Base-by-base conservation (phyloP, 2,113 vertebrate genomes). In the Rhinolophus sinicus region DNA sequence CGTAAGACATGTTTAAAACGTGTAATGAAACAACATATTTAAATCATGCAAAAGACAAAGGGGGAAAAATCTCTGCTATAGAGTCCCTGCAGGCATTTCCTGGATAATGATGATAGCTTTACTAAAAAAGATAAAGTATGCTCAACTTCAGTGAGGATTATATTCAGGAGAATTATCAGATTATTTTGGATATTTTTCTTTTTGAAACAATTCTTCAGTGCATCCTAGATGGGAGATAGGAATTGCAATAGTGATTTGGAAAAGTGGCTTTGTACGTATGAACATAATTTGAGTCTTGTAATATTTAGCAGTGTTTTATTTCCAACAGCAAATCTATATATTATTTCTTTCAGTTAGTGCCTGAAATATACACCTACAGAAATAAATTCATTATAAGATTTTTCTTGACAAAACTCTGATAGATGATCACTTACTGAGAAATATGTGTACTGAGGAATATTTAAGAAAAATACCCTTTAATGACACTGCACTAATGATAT, bases 241-340 rank as follows among this genome's bases (percentile, higher is more conserved):
- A 91, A 82, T 96, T 90, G 65, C 40, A 88, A 54, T 88, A 33
- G 73, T 88, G 70, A 24, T 94, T 97, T n/a, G 28, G 81, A 97
- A 98, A 96, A 15, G 58, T 88, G 60, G 92, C 78, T 95, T 98
- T 97, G 93, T 98, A 94, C 38, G 96, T 95, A 87, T 90, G 73
- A 98, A 90, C 62, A 62, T 90, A 93, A 95, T 97, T 91, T 95
- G 85, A 97, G 35, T 12, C 0, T 97, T 93, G 21, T 88, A 69
- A 94, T 97, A 78, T 97, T 97, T 94, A 94, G 94, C 70, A 70
- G 86, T 96, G 67, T 89, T 95, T 95, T 94, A 96, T 95, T 98
- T 96, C 97, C 98, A 97, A 98, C 98, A 97, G 97, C 85, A 98
- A 97, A 83, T 90, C 96, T 93, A 50, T 50, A 50, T 93, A 95